phyloP scores from a whole-genome alignment of 2,113 vertebrate genomes.

The Cebidichthys violaceus region DNA sequence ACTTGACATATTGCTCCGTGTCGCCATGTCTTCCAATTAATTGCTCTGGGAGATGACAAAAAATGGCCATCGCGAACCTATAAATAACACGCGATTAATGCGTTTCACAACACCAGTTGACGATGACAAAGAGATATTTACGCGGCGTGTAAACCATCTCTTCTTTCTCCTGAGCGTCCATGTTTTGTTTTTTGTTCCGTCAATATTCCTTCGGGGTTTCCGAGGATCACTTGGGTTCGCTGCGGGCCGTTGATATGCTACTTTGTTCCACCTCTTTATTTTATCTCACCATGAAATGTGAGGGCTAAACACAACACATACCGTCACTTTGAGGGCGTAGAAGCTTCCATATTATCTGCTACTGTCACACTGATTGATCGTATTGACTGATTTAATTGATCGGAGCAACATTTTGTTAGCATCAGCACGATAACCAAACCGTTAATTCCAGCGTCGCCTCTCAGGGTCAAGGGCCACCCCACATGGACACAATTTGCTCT shows the following conservation, averaged over 20 bases:
- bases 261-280: not conserved
- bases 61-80: conserved; percentile 20
- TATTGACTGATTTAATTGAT: conserved; percentile 17
- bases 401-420: conserved; percentile 4
- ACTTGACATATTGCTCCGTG: conserved; percentile 36
- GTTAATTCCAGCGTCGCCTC: conserved; percentile 17
- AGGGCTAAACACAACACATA: not conserved
- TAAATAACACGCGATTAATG: conserved; percentile 63
- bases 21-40: conserved; percentile 17
- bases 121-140: conserved; percentile 19
- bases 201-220: conserved; percentile 5
- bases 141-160: not conserved
- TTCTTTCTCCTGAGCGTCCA: not conserved
- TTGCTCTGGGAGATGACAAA: conserved; percentile 18
- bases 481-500: not conserved
- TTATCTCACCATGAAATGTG: not conserved
- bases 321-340: not conserved
- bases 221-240: not conserved
- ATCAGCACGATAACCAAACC: conserved; percentile 22
- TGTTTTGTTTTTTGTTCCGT: not conserved
- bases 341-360: not conserved
- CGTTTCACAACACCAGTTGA: conserved; percentile 49
- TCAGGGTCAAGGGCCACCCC: conserved; percentile 23
- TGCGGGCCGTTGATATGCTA: not conserved
- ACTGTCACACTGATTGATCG: not conserved